phyloP scores from a whole-genome alignment of 2,888 invertebrate species.

The Papilio protenor region DNA sequence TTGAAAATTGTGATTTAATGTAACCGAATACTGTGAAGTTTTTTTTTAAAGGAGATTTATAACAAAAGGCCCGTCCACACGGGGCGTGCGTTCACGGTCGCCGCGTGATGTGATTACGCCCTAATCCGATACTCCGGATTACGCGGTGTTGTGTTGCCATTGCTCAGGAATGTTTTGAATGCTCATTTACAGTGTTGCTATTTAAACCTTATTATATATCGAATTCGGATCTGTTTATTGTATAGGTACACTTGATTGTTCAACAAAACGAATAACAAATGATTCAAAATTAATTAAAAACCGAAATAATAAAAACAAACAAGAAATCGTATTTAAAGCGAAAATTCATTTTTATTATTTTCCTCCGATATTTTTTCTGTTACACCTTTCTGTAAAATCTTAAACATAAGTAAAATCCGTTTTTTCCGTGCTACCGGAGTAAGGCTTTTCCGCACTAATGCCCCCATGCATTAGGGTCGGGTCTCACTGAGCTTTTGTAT shows the following conservation, averaged over 20 bases:
- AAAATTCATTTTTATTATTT: neutral
- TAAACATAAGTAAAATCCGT: slow-evolving; percentile 3
- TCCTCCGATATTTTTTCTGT: too few species aligned
- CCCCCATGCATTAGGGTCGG: slow-evolving; percentile 21
- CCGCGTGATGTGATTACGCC: slow-evolving; percentile 46
- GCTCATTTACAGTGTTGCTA: slow-evolving; percentile 3
- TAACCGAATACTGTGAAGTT: neutral
- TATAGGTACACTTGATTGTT: neutral
- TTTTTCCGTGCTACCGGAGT: slow-evolving; percentile 7
- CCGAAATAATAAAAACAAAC: too few species aligned
- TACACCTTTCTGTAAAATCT: neutral
- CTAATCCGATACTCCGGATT: slow-evolving; percentile 42
- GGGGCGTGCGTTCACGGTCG: slow-evolving; percentile 42
- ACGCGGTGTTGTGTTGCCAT: slow-evolving; percentile 36
- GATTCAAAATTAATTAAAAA: too few species aligned
- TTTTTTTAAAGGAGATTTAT: slow-evolving; percentile 23
- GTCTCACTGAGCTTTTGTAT: slow-evolving; percentile 29
- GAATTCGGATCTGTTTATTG: neutral
- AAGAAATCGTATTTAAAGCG: too few species aligned
- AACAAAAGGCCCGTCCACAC: slow-evolving; percentile 32
- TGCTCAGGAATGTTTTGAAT: slow-evolving; percentile 18
- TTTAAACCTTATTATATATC: neutral
- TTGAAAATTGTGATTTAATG: neutral
- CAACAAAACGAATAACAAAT: neutral
- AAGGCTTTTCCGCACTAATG: slow-evolving; percentile 28